A percentile compares a stretch with the other conserved stretches of the same genome.
Evolutionary conservation across 1,140 invertebrate genomes (phyloP).

Genomic region (Archegozetes longisetosus): DNA sequence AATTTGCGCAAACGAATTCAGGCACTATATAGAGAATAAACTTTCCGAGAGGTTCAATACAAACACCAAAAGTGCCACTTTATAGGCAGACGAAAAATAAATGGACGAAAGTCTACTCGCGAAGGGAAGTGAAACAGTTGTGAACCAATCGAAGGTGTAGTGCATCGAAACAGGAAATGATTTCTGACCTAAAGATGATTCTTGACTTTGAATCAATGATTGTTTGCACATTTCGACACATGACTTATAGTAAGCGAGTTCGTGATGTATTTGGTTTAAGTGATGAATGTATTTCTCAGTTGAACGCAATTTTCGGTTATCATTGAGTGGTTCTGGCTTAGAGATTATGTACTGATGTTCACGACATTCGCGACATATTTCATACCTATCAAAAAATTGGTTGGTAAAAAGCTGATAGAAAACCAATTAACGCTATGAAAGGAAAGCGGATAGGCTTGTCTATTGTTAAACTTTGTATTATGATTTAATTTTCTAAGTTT

Average conservation of each 20-base stretch:
- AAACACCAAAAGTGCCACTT: conserved; percentile 8
- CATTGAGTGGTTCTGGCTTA: neutral
- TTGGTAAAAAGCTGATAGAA: no score
- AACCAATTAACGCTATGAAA: no score
- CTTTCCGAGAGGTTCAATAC: conserved; percentile 5
- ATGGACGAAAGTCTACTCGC: neutral
- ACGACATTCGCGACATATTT: conserved; percentile 8
- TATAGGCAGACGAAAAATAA: conserved; percentile 4
- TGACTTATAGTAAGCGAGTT: neutral
- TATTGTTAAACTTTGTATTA: no score
- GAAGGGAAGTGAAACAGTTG: neutral
- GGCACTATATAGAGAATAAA: conserved; percentile 9
- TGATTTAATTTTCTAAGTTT: no score
- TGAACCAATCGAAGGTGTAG: conserved; percentile 9
- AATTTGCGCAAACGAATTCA: neutral
- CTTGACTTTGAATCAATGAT: neutral
- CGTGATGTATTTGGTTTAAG: neutral
- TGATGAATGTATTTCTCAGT: neutral
- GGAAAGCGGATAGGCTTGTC: no score
- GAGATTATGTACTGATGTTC: neutral
- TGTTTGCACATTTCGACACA: neutral
- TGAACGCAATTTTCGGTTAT: neutral
- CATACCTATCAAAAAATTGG: no score
- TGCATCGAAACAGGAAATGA: conserved; percentile 1
- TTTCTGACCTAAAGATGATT: neutral